These are phyloP conservation scores for Chelon labrosus DNA, from an alignment of 2,797 vertebrate species.

Conservation along the genomic window DNA sequence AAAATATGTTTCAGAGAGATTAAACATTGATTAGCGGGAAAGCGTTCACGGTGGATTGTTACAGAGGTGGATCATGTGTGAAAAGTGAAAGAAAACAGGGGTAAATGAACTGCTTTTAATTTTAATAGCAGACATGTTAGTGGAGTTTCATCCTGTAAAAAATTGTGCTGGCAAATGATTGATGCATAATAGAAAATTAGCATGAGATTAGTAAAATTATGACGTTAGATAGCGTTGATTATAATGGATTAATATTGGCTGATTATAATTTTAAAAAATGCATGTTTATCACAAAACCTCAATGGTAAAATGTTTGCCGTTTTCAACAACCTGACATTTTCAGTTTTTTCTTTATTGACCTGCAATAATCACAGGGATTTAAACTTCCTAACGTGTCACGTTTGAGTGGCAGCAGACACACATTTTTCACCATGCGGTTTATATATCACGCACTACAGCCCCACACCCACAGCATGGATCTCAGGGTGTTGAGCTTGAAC, in stretches of 20 bases:
- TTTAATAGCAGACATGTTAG: neutral
- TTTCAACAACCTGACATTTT: neutral
- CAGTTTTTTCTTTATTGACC: neutral
- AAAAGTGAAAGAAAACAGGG: neutral
- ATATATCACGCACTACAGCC: constrained; percentile 52
- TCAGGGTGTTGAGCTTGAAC: constrained; percentile 54
- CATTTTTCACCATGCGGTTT: constrained; percentile 40
- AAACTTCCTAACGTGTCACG: constrained; percentile 28
- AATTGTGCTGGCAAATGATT: neutral
- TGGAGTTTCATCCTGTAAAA: neutral
- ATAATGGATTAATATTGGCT: no score
- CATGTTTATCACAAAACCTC: neutral
- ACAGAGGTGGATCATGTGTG: constrained; percentile 38
- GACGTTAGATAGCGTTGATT: no score
- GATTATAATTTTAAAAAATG: no score
- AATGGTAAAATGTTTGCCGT: neutral
- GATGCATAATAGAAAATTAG: constrained; percentile 4
- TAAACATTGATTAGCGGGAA: constrained; percentile 72
- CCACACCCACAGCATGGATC: constrained; percentile 51
- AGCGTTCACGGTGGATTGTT: constrained; percentile 37
- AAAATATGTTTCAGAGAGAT: constrained; percentile 50
- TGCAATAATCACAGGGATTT: constrained; percentile 6
- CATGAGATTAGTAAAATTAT: neutral
- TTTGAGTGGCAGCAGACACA: constrained; percentile 52
- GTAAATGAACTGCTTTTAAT: constrained; percentile 1